Base-by-base conservation (phyloP, 2,888 invertebrate genomes). In the Nomada ferruginata region DNA sequence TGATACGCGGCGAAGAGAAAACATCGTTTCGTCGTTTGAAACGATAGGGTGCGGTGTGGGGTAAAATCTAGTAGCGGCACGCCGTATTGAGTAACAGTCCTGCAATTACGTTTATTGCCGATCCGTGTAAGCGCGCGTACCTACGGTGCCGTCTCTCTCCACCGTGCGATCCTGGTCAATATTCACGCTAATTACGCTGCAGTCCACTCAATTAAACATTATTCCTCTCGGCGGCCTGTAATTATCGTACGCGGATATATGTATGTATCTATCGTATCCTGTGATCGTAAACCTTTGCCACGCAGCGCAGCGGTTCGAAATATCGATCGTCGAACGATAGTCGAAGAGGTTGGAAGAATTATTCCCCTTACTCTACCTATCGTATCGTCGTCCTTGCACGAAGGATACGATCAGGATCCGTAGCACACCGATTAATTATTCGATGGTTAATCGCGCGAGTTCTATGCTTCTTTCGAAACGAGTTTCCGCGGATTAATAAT, bases 41-140 rank as follows among this genome's bases (percentile, higher is more conserved):
- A 59, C 63, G 65, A 66, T 59, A 69, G 82, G 85, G 79, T 69
- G 82, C 72, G 84, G 75, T 75, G 74, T 72, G 79, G 85, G 80
- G 87, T 89, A 77, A 74, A 75, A 82, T 82, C 76, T 73, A 85
- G 80, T 64, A 65, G 79, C 78, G 83, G 72, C 83, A 78, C 76
- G 66, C 79, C 57, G 71, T 20, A 72, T 91, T 86, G 89, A 80
- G 89, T 87, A 89, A 91, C 88, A 29, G 20, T 87, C 87, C 47
- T 82, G 88, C 84, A 91, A 91, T 91, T 89, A 90, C 88, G 86
- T 86, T 91, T 87, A 90, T 89, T 87, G 81, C 86, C 85, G 85
- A 86, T 87, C 78, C 64, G 82, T 76, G 83, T 83, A 78, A 82
- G 69, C 80, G 76, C 68, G 76, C 65, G 80, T 50, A 71, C 74